phyloP scores from a whole-genome alignment of 35 echinoderm and acorn worm species.

The Strongylocentrotus purpuratus region DNA sequence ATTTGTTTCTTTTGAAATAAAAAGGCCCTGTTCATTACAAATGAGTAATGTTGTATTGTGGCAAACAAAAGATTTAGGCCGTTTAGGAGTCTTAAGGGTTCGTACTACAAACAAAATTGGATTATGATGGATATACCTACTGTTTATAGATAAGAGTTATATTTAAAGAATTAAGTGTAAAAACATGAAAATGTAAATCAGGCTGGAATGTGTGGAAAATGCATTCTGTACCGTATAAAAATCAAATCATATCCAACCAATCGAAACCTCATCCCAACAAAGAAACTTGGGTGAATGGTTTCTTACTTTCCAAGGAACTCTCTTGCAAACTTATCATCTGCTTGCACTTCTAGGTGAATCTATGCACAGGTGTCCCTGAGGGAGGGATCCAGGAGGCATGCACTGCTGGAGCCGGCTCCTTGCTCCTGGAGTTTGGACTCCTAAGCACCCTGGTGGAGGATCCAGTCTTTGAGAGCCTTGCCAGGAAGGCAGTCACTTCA shows the following conservation, averaged over 20 bases:
- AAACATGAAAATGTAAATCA: not conserved
- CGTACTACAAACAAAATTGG: too few species aligned
- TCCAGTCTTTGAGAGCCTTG: conserved; percentile 82
- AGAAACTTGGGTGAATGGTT: not conserved
- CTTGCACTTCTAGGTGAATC: conserved; percentile 57
- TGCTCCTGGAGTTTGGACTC: conserved; percentile 89
- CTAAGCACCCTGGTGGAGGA: conserved; percentile 80
- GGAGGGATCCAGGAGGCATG: conserved; percentile 81
- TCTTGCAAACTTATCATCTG: not conserved
- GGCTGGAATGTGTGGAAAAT: too few species aligned
- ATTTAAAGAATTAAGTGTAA: not conserved
- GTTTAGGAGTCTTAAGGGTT: too few species aligned
- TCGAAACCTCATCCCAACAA: too few species aligned
- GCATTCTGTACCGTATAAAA: too few species aligned
- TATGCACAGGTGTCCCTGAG: conserved; percentile 74
- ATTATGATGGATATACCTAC: too few species aligned
- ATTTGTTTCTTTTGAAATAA: too few species aligned
- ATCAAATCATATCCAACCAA: too few species aligned
- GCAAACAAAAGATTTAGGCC: too few species aligned
- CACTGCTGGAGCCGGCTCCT: conserved; percentile 89
- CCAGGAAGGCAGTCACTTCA: conserved; percentile 66
- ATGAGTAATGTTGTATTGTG: too few species aligned
- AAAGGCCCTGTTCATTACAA: too few species aligned
- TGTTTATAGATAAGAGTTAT: too few species aligned
- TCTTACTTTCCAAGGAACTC: not conserved